A percentile compares a stretch with the other conserved stretches of the same genome.
phyloP scores from a whole-genome alignment of 2,888 invertebrate species.

The Pediacus dermestoides region DNA sequence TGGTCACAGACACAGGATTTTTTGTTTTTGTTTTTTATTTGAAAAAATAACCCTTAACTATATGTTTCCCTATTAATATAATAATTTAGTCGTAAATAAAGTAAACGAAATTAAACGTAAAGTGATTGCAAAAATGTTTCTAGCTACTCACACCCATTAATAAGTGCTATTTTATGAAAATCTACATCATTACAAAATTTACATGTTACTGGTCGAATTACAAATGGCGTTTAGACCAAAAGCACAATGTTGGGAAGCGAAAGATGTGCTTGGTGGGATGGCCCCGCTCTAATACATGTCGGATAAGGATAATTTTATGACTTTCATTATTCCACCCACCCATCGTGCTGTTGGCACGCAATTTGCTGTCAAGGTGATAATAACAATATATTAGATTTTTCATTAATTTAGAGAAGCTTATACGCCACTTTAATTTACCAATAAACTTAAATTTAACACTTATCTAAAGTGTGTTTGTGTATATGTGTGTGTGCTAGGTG shows the following conservation, averaged over 20 bases:
- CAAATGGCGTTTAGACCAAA: conserved; percentile 13
- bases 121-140: conserved; percentile 12
- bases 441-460: conserved; percentile 29
- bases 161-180: conserved; percentile 28
- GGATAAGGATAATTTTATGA: conserved; percentile 13
- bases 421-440: conserved; percentile 22
- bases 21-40: too few relatives aligned
- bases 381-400: too few relatives aligned
- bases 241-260: too few relatives aligned
- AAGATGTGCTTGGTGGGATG: too few relatives aligned
- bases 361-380: too few relatives aligned
- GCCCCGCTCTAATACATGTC: too few relatives aligned
- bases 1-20: too few relatives aligned
- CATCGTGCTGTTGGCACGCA: conserved; percentile 21
- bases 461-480: too few relatives aligned
- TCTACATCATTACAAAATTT: conserved; percentile 46
- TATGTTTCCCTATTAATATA: conserved; percentile 6
- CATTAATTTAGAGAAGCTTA: conserved; percentile 31
- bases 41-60: too few relatives aligned
- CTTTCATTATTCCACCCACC: conserved; percentile 6
- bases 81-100: neutral
- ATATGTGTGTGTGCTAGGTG: conserved; percentile 1
- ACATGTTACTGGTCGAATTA: conserved; percentile 45
- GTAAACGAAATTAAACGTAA: too few relatives aligned
- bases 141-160: conserved; percentile 13